Evolutionary conservation across 2,888 invertebrate genomes (phyloP), one percentile per base, ranked within the genome.

Genomic region (Anticlea derivata): DNA sequence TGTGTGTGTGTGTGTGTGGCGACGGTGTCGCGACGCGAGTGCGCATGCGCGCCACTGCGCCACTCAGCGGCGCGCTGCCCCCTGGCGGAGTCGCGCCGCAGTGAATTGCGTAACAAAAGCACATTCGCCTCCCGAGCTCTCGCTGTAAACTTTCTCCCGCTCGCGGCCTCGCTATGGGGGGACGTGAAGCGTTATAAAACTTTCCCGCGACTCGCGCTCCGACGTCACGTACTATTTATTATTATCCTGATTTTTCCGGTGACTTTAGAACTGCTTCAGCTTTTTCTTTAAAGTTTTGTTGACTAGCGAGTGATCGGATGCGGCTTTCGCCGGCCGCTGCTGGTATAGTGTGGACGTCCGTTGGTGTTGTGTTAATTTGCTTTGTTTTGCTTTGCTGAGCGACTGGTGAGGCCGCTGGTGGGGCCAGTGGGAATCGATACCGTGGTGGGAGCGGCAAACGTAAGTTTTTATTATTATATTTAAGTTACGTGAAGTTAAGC

Each of bases 41-140:
- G 87, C 90, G 90, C 90, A 90, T 87, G 90, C 90, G 69, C 85
- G 88, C 70, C 88, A 89, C 86, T 90, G 90, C 90, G 89, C 90
- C 90, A 89, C 86, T 83, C 65, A 75, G 70, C 78, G 69, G 73
- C 79, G 80, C 83, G 83, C 81, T 86, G 86, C 89, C 89, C 89
- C 87, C 89, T 88, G 79, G 88, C 80, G 88, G 88, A 76, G 72
- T 76, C 68, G 73, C 83, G 75, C 75, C 83, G 88, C 89, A 89
- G 82, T 83, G 80, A 82, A 72, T 90, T 90, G 89, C 90, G 89
- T 90, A 89, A 90, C 89, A 82, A 83, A 79, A 85, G 80, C 86
- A 84, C 86, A 86, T 80, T 87, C 81, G 83, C 75, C 80, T 80
- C 70, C 78, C 71, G 78, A 75, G 86, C 80, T 73, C 80, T 75